A percentile compares a stretch with the other conserved stretches of the same genome.
phyloP scores from a whole-genome alignment of 37 sponge, comb jelly and placozoan genomes.

The Amphimedon queenslandica region DNA sequence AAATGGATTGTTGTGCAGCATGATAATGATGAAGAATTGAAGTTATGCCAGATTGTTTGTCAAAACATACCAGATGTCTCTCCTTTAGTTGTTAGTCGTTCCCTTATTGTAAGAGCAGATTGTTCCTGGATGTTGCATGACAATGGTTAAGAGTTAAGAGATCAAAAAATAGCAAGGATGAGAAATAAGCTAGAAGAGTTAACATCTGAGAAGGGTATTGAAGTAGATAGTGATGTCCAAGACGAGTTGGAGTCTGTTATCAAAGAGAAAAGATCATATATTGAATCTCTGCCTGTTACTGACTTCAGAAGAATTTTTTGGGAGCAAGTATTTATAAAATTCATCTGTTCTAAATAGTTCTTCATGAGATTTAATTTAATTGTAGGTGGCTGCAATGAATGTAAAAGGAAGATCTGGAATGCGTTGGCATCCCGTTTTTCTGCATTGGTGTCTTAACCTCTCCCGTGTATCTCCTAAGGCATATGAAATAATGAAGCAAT shows the following conservation, averaged over 20 bases:
- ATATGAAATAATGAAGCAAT: conserved; percentile 4
- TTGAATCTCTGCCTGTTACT: not conserved
- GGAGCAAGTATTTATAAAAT: not conserved
- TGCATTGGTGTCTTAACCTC: conserved; percentile 22
- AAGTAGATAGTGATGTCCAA: not conserved
- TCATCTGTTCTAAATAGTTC: not conserved
- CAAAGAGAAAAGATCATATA: not conserved
- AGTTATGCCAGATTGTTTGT: not conserved
- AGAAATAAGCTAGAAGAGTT: not conserved
- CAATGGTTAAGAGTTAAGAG: not conserved
- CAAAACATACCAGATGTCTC: not conserved
- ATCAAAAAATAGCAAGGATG: conserved; percentile 1
- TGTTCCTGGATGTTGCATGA: not conserved
- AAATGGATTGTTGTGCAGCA: not conserved
- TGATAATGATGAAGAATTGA: not conserved
- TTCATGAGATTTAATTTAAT: not conserved
- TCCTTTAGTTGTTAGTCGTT: not conserved
- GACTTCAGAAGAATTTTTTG: conserved; percentile 8
- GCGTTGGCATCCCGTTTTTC: conserved; percentile 22
- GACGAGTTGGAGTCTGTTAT: not conserved
- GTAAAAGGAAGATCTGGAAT: not conserved
- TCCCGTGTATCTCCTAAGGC: conserved; percentile 12
- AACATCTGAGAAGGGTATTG: not conserved
- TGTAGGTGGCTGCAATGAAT: not conserved
- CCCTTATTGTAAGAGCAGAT: not conserved